phyloP scores from a whole-genome alignment of 2,888 invertebrate species.

The Apoda limacodes region DNA sequence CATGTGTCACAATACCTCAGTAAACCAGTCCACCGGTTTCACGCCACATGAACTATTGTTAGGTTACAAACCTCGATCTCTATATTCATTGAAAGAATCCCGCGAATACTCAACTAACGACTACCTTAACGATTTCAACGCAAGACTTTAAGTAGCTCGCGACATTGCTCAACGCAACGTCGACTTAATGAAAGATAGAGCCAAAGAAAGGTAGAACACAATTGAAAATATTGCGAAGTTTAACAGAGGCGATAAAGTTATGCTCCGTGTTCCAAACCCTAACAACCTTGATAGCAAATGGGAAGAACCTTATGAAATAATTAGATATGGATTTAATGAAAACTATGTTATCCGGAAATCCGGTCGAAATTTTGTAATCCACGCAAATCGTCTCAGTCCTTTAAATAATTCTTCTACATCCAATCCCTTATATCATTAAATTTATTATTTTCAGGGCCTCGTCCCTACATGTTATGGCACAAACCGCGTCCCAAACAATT shows the following conservation, averaged over 20 bases:
- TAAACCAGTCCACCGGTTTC: slow-evolving; percentile 24
- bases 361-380: slow-evolving; percentile 17
- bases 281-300: slow-evolving; percentile 24
- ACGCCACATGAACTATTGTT: slow-evolving; percentile 28
- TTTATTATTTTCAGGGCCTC: slow-evolving; percentile 12
- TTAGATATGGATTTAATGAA: slow-evolving; percentile 23
- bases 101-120: slow-evolving; percentile 20
- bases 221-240: slow-evolving; percentile 21
- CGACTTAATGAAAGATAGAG: slow-evolving; percentile 23
- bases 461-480: no score
- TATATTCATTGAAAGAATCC: slow-evolving; percentile 19
- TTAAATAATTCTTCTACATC: no score
- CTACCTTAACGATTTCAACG: slow-evolving; percentile 24
- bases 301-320: slow-evolving; percentile 21
- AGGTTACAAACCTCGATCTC: slow-evolving; percentile 25
- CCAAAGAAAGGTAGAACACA: slow-evolving; percentile 23
- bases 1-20: slow-evolving; percentile 28
- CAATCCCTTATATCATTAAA: no score
- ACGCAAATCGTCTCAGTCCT: slow-evolving; percentile 21
- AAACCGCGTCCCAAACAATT: slow-evolving; percentile 4
- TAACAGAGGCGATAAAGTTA: slow-evolving; percentile 18
- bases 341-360: slow-evolving; percentile 20
- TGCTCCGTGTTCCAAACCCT: slow-evolving; percentile 14
- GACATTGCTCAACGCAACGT: slow-evolving; percentile 18
- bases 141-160: slow-evolving; percentile 20